Conservation (phyloP, 1,140 invertebrate genomes). For the Pseudomyrmex pallidus region DNA sequence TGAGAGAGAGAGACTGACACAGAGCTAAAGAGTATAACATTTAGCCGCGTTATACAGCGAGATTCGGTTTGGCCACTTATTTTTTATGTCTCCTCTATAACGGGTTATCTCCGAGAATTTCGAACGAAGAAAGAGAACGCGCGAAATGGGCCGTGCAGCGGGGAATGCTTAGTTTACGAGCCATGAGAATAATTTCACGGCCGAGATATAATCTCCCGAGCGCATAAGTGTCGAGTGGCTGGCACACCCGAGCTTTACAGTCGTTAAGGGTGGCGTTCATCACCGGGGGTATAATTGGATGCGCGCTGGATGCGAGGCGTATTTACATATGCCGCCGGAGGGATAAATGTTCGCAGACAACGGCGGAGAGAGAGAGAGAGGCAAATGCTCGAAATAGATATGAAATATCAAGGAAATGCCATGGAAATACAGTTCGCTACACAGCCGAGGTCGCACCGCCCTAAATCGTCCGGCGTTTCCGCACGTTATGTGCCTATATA, state of each 20-base stretch:
- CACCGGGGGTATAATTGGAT: conserved; percentile 39
- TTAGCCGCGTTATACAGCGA: not conserved
- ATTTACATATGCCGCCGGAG: conserved; percentile 39
- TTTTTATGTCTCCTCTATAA: not conserved
- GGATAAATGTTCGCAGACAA: not conserved
- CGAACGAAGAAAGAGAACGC: not conserved
- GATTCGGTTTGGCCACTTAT: not conserved
- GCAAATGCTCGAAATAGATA: conserved; percentile 1
- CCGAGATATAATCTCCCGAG: conserved; percentile 14
- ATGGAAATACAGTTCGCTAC: conserved; percentile 27
- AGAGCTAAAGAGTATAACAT: not conserved
- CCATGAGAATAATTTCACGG: conserved; percentile 30
- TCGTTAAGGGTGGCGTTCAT: conserved; percentile 45
- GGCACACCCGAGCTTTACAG: conserved; percentile 14
- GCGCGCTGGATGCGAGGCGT: not conserved
- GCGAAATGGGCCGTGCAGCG: not conserved
- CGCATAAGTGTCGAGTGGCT: conserved; percentile 34
- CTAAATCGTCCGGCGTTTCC: conserved; percentile 54
- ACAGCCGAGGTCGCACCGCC: not conserved
- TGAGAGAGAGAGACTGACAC: not conserved
- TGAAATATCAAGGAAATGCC: conserved; percentile 61
- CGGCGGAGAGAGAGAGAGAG: no score
- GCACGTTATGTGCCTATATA: not conserved
- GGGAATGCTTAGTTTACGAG: not conserved
- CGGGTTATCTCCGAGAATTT: not conserved